Conservation (phyloP, 23 tunicate species). For the Halocynthia roretzi region DNA sequence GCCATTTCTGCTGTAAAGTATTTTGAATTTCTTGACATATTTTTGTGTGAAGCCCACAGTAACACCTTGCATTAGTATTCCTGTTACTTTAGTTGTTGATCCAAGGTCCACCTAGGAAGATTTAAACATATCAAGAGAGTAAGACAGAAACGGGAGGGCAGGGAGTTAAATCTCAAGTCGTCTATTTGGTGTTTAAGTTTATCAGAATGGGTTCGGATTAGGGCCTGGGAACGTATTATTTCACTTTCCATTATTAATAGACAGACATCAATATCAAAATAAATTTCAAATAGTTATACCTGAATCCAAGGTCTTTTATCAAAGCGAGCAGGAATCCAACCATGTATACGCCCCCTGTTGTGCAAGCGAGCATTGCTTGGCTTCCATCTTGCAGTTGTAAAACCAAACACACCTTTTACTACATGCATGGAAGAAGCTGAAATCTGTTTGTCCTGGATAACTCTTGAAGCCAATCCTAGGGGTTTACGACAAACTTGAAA, state of each 20-base stretch:
- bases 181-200: too few relatives aligned
- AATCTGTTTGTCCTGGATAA: slow-evolving; percentile 6
- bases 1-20: slow-evolving; percentile 19
- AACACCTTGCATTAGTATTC: slow-evolving; percentile 20
- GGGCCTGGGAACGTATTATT: too few relatives aligned
- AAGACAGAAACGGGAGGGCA: background rate
- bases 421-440: slow-evolving; percentile 18
- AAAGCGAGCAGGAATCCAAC: slow-evolving; percentile 23
- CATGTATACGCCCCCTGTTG: slow-evolving; percentile 16
- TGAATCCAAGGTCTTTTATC: slow-evolving; percentile 29
- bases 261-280: too few relatives aligned
- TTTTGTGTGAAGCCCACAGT: slow-evolving; percentile 14
- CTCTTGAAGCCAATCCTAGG: slow-evolving; percentile 15
- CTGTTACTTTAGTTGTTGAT: slow-evolving; percentile 17
- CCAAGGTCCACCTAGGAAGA: slow-evolving; percentile 1
- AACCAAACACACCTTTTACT: slow-evolving; percentile 10
- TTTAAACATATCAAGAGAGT: background rate
- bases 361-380: slow-evolving; percentile 9
- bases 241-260: too few relatives aligned
- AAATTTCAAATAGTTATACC: background rate
- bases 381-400: slow-evolving; percentile 6
- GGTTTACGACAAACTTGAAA: slow-evolving; percentile 15
- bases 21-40: slow-evolving; percentile 23
- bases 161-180: too few relatives aligned
- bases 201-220: too few relatives aligned